These are phyloP conservation scores for Agrilus mali DNA, from an alignment of 2,888 invertebrate species.

Conservation along the genomic window DNA sequence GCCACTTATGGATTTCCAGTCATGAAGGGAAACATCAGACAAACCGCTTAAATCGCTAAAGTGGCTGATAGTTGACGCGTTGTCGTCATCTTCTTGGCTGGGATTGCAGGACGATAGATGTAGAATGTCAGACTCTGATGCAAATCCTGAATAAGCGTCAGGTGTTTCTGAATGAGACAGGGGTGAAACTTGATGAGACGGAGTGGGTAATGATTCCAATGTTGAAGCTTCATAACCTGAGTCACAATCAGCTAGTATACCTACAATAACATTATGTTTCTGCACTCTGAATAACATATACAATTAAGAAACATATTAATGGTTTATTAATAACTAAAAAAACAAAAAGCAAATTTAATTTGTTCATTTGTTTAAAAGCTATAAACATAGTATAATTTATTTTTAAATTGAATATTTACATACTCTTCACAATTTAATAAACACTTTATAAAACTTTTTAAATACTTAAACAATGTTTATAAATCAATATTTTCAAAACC, in stretches of 20 bases:
- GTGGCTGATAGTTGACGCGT: slow-evolving; percentile 36
- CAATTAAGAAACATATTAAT: not conserved
- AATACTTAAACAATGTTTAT: too few species aligned
- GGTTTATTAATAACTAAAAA: too few species aligned
- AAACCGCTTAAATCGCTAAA: slow-evolving; percentile 45
- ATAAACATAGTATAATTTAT: too few species aligned
- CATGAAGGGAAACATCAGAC: slow-evolving; percentile 52
- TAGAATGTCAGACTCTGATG: too few species aligned
- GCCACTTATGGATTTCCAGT: slow-evolving; percentile 55
- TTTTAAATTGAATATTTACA: too few species aligned
- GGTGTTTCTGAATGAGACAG: not conserved
- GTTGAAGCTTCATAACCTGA: slow-evolving; percentile 30
- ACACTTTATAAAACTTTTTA: too few species aligned
- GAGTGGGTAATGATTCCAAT: slow-evolving; percentile 21
- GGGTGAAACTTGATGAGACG: slow-evolving; percentile 19
- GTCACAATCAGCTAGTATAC: slow-evolving; percentile 26
- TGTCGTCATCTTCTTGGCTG: slow-evolving; percentile 15
- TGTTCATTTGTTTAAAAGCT: too few species aligned
- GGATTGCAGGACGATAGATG: slow-evolving; percentile 4
- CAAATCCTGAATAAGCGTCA: too few species aligned
- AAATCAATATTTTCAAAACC: too few species aligned
- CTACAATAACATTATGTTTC: slow-evolving; percentile 12
- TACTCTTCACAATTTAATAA: too few species aligned
- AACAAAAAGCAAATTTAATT: too few species aligned
- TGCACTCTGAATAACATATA: slow-evolving; percentile 1